A percentile compares a stretch with the other conserved stretches of the same genome.
phyloP scores from a whole-genome alignment of 2,113 vertebrate species.

The Peromyscus californicus region DNA sequence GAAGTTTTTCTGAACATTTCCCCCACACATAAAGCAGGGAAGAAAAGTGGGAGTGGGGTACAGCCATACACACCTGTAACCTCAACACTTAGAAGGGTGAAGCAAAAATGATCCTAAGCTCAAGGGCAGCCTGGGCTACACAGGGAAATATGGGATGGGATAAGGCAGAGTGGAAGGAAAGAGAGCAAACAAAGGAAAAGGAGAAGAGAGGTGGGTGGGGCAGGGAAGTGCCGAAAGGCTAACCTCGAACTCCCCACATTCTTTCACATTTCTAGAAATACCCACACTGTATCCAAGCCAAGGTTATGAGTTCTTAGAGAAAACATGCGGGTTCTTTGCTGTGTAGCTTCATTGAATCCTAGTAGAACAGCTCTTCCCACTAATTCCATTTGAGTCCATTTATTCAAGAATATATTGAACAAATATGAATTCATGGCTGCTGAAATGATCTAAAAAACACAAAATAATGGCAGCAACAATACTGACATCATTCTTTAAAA shows the following conservation, averaged over 20 bases:
- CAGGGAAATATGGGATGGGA: neutral
- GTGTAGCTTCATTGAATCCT: neutral
- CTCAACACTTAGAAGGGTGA: too few relatives aligned
- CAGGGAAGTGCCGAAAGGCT: neutral
- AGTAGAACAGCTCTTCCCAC: neutral
- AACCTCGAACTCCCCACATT: neutral
- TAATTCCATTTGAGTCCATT: conserved; percentile 9
- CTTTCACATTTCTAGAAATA: neutral
- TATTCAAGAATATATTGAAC: neutral
- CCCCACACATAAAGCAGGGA: neutral
- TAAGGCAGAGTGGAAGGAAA: too few relatives aligned
- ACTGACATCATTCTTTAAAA: neutral
- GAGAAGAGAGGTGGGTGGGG: too few relatives aligned
- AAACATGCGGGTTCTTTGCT: neutral
- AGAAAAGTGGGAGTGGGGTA: neutral
- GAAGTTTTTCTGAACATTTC: neutral
- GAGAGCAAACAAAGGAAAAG: neutral
- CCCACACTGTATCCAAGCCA: neutral
- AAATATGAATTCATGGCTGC: neutral
- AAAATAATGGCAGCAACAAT: neutral
- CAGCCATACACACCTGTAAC: neutral
- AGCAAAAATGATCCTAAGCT: neutral
- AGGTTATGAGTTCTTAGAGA: neutral
- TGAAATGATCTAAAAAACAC: neutral
- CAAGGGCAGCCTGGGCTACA: neutral